Base-by-base conservation (phyloP, 2,888 invertebrate species). In the Lordiphosa fenestrarum region DNA sequence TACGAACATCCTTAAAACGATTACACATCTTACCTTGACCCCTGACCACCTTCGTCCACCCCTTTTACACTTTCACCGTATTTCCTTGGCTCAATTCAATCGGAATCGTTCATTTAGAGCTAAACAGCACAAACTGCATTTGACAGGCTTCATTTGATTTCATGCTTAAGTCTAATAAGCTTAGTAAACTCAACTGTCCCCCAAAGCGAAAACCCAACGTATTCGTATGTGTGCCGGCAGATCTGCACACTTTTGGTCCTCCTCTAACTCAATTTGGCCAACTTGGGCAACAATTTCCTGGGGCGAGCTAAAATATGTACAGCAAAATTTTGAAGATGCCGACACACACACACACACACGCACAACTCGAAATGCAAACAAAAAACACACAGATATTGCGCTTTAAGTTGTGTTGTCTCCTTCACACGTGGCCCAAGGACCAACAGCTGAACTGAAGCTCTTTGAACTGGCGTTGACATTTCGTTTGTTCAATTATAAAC, bases 401-500 rank as follows among this genome's bases (percentile, higher is more conserved):
- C 46, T 47, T 62, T 15, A 39, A 48, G 30, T 37, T 47, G 19
- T 25, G 21, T 21, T 36, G 35, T 36, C 19, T 4, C 9, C 12
- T 10, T 19, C 49, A 53, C 66, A 53, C 66, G 40, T 44, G 65
- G 41, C 7, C 25, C 25, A 25, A 25, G 30, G 54, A 42, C 52
- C 25, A 25, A 25, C 25, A 25, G 25, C 25, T 25, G 6, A 25
- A 25, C 25, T 50, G 55, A 42, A 56, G 62, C 53, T 49, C 81
- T 83, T 70, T 76, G 62, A 73, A 63, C 84, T 84, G 84, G 48
- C 82, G 77, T 71, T 78, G 84, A 78, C 77, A 78, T 78, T 78
- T 78, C 77, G 82, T 84, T 78, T 84, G 82, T 78, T 78, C 77
- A 78, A 78, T 78, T 78, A 78, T 78, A 84, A 78, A 78, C 81